Evolutionary conservation across 2,797 vertebrate species (phyloP), one percentile per base, ranked within the genome.

Genomic region (Ciconia nigra): DNA sequence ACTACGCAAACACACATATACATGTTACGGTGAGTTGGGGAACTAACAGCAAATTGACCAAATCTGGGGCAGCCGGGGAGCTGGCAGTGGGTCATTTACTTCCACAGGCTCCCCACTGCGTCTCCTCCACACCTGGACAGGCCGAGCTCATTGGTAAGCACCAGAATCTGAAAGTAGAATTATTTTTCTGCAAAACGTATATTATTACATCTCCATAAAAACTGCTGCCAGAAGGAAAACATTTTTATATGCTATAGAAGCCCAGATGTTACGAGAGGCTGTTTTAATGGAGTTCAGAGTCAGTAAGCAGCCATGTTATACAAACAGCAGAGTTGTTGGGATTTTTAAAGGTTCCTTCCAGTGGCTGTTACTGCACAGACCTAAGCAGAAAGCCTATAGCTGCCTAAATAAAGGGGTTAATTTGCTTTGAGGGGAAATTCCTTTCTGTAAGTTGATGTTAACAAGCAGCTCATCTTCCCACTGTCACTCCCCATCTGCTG

Each of bases 151-250:
- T 22, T 14, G 90, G 82, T 65, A 91, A 74, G 31, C 22, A 81
- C 58, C 80, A 69, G 71, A 76, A 87, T 81, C 93, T 95, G 96
- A 91, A 97, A 96, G 96, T 1, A 96, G 90, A 83, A 77, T n/a
- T 61, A 8, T 55, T 71, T 90, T 62, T 46, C 70, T 35, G 12
- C 37, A 95, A 89, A 76, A 89, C 3, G 37, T 74, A 5, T 94
- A 81, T 97, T 97, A 96, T 95, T 97, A 96, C 96, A 92, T 90
- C 79, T 89, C 96, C 81, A 95, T 96, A 97, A 96, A 96, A 96
- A 65, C 15, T 35, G 95, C 96, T 97, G 97, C 96, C 97, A 98
- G 95, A 91, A 96, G 90, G 80, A 95, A 97, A 97, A 97, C 96
- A 83, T 90, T 96, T 96, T 78, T 78, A 96, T 93, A 92, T 51